A percentile compares a stretch with the other conserved stretches of the same genome.
phyloP scores from a whole-genome alignment of 2,113 vertebrate genomes.

The Zapus hudsonius region DNA sequence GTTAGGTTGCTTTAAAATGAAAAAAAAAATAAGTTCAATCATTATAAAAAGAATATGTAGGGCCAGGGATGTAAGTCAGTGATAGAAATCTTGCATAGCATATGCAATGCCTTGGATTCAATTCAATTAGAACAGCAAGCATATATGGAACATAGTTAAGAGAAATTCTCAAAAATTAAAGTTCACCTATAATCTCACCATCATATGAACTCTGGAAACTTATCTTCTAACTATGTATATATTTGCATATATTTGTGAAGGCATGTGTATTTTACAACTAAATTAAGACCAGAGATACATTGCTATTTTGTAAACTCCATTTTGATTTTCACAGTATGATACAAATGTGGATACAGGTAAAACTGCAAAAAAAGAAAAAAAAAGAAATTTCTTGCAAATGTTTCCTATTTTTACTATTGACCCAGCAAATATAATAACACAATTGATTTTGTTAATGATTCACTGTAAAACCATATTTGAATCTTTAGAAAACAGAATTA shows the following conservation, averaged over 20 bases:
- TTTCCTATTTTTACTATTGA: conserved; percentile 4
- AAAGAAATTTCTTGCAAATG: not conserved
- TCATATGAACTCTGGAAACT: not conserved
- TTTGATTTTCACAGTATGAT: conserved; percentile 47
- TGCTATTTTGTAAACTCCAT: conserved; percentile 3
- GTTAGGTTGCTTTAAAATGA: not conserved
- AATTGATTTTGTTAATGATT: conserved; percentile 31
- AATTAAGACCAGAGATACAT: not conserved
- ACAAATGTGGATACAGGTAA: not conserved
- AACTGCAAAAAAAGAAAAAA: conserved; percentile 26
- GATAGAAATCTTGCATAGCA: not conserved
- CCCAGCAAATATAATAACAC: conserved; percentile 18
- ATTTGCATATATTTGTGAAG: not conserved
- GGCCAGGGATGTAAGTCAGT: not conserved
- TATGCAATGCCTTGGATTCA: not conserved
- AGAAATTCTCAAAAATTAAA: not conserved
- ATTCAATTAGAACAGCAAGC: not conserved
- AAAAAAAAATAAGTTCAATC: not conserved
- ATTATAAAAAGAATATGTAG: conserved; percentile 27
- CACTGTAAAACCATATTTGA: not conserved
- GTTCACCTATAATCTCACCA: not conserved
- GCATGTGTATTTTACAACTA: conserved; percentile 31
- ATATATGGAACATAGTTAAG: not conserved
- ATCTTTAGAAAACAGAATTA: conserved; percentile 24
- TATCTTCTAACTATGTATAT: not conserved